These are phyloP conservation scores for Hemiprocne comata DNA, from an alignment of 2,113 vertebrate genomes.

Conservation along the genomic window DNA sequence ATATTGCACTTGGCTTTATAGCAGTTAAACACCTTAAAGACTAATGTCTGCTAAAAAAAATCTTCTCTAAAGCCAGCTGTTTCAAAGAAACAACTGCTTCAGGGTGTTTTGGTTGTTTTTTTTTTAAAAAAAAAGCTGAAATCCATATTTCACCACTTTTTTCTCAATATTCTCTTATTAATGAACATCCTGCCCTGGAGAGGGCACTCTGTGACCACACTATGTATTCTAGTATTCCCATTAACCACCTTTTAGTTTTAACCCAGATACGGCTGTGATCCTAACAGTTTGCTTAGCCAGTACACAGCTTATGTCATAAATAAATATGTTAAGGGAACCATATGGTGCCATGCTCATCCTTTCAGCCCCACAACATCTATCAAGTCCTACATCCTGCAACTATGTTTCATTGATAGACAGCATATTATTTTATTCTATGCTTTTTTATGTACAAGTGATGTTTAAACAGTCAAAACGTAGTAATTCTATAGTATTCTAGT, in stretches of 20 bases:
- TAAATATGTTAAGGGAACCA: background rate
- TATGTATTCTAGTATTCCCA: background rate
- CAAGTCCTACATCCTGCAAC: background rate
- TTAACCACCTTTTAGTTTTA: background rate
- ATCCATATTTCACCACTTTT: background rate
- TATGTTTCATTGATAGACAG: background rate
- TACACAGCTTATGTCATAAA: background rate
- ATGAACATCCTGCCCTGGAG: conserved; percentile 58
- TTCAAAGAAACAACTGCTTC: background rate
- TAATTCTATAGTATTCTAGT: background rate
- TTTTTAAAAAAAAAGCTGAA: background rate
- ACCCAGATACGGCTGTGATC: background rate
- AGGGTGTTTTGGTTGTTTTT: background rate
- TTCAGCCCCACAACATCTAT: background rate
- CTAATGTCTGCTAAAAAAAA: background rate
- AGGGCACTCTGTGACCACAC: conserved; percentile 55
- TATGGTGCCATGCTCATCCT: background rate
- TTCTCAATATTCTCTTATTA: background rate
- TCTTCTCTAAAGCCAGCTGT: background rate
- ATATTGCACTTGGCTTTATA: background rate
- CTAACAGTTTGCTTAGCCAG: background rate
- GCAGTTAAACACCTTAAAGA: background rate
- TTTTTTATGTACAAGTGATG: background rate
- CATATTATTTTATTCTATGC: background rate
- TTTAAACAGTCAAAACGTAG: background rate